Evolutionary conservation across 92 coral and sea anemone genomes (phyloP).

Genomic region (Porites lobata): DNA sequence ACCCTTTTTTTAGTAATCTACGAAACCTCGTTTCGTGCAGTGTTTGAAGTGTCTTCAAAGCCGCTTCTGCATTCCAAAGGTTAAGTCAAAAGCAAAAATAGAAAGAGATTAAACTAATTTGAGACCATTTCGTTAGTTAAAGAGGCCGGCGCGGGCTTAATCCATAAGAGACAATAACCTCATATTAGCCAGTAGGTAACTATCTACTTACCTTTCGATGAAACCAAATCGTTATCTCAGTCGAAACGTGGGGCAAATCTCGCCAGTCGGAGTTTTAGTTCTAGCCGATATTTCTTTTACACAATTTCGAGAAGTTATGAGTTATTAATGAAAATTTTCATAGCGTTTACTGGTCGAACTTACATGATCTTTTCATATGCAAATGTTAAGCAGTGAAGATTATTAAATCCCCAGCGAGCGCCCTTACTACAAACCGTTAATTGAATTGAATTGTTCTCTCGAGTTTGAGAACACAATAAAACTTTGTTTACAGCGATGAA

Average conservation of each 20-base stretch:
- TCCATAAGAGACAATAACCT: not conserved
- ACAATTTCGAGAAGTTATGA: not conserved
- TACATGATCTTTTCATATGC: conserved; percentile 13
- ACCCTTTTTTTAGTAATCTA: no score
- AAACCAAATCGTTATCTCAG: not conserved
- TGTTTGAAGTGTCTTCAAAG: not conserved
- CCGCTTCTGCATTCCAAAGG: not conserved
- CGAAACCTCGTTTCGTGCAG: no score
- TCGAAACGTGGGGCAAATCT: not conserved
- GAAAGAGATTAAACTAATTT: not conserved
- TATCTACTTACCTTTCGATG: conserved; percentile 1
- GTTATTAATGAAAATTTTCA: not conserved
- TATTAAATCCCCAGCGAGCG: conserved; percentile 1
- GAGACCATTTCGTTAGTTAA: not conserved
- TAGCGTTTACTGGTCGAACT: not conserved
- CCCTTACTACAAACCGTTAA: conserved; percentile 13
- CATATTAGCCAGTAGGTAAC: not conserved
- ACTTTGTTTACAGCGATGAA: not conserved
- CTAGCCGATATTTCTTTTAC: not conserved
- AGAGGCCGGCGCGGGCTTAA: not conserved
- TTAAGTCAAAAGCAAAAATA: not conserved
- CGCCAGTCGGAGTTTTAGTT: not conserved
- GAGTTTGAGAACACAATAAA: conserved; percentile 9
- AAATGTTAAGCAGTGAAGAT: conserved; percentile 4
- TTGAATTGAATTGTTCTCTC: conserved; percentile 12